A percentile compares a stretch with the other conserved stretches of the same genome.
Conservation (phyloP, 30 jellyfish, hydroid and myxozoan species). For the Morbakka virulenta region DNA sequence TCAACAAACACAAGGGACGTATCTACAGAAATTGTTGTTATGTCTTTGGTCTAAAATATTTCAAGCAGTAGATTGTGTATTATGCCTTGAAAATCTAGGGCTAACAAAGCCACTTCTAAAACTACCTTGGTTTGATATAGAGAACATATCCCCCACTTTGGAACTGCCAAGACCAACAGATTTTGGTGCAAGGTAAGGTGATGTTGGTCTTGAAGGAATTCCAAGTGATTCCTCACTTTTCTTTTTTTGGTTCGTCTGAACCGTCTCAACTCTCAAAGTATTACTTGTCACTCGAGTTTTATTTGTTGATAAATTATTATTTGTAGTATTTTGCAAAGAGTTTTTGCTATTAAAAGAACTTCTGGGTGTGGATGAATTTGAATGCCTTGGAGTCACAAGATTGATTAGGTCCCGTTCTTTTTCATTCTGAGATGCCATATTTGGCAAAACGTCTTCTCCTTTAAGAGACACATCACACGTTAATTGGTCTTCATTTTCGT, state of each 20-base stretch:
- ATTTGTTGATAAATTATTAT: too few species aligned
- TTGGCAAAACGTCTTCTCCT: neutral
- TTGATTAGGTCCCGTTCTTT: neutral
- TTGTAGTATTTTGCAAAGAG: neutral
- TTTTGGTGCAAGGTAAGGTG: neutral
- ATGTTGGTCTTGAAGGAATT: neutral
- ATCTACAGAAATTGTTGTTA: too few species aligned
- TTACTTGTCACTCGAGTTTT: too few species aligned
- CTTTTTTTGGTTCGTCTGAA: neutral
- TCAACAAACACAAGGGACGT: too few species aligned
- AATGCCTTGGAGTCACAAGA: neutral
- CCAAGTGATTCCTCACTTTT: neutral
- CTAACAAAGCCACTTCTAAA: neutral
- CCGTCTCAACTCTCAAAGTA: neutral
- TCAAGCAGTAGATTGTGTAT: too few species aligned
- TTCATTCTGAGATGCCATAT: neutral
- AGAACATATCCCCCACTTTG: neutral
- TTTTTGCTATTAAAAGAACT: neutral
- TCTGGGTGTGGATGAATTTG: neutral
- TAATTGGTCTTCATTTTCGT: neutral
- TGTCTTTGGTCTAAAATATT: too few species aligned
- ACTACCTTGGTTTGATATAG: neutral
- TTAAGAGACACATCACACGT: neutral
- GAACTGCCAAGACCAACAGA: neutral
- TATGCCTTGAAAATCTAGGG: neutral